Evolutionary conservation across 1,140 invertebrate genomes (phyloP), one percentile per base, ranked within the genome.

Genomic region (Megalopta genalis): DNA sequence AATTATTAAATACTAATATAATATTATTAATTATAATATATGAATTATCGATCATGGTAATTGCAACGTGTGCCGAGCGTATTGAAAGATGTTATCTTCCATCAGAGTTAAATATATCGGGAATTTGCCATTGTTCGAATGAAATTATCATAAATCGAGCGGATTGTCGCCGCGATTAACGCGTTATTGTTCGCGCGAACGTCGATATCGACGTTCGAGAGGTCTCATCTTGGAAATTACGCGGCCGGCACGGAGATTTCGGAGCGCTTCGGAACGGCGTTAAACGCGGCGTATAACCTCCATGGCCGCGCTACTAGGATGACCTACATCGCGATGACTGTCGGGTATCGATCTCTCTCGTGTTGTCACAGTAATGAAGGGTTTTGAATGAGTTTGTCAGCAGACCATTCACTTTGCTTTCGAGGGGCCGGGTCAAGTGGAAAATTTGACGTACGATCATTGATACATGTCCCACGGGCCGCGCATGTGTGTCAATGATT

Each of bases 271-370:
- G 64, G 14, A 39, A 21, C 16, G 16, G 16, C 27, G 42, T 84
- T 73, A 70, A 81, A 81, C 71, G 73, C 65, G 82, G 32, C 57
- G n/a, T n/a, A 42, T 59, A 60, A 69, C 39, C 60, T 86, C 81
- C 77, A 86, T 86, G 85, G 75, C 42, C 83, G 46, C 46, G 25
- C 39, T 37, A 32, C 66, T 12, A 66, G 72, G 23, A 63, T 82
- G 74, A 80, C 80, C 85, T 75, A 86, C 64, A 86, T 86, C 66
- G 83, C 81, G 81, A 86, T 86, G 84, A 83, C 84, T 76, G 86
- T 86, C 71, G 60, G 59, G 14, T 67, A 86, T 86, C 77, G 85
- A 86, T 80, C 81, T 37, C 39, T 80, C 81, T 37, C 39, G 10
- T 12, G 70, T 76, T 73, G 70, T 65, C 73, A 66, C 16, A 49